Evolutionary conservation across 2,113 vertebrate species (phyloP), one percentile per base, ranked within the genome.

Genomic region (Urocynchramus pylzowi): DNA sequence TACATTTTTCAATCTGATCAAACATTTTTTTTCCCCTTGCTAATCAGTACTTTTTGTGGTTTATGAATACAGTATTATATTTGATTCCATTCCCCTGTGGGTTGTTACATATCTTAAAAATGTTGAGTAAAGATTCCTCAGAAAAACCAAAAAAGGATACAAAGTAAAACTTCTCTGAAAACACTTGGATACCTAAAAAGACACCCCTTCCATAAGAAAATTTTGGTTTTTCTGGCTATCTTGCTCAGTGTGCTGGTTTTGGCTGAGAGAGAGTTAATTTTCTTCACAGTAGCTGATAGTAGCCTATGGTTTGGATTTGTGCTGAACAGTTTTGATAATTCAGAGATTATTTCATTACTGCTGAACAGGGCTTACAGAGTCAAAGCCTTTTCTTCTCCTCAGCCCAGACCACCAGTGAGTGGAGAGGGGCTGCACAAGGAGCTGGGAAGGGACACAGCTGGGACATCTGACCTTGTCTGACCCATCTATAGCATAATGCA

Each of bases 31-130:
- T 27, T 31, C 56, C 56, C 79, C 54, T 95, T 35, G 57, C 95
- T 96, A 97, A 97, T 98, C 97, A 98, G 97, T 89, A 90, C 70
- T 91, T 96, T 93, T 94, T 87, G 93, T 95, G 61, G 70, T 85
- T 97, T 94, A 74, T 96, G 87, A 96, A 83, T 84, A 87, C 37
- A 74, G 79, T 85, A 50, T 90, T 73, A 80, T 85, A 96, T 98
- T 96, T 96, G 49, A 97, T 93, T 97, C 94, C 45, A 93, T 94
- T 97, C 83, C 94, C 93, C 83, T 68, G 87, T 19, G 68, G 63
- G 63, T 95, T 97, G 50, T 90, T 90, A 73, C 50, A 16, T 63
- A 87, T 93, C 71, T 90, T 92, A 95, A 96, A 88, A 84, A 49
- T 33, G 61, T 94, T 95, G 56, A 95, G 57, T 76, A 83, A 95